These are phyloP conservation scores for Aporrectodea caliginosa DNA, from an alignment of 1,140 invertebrate species.

Conservation along the genomic window DNA sequence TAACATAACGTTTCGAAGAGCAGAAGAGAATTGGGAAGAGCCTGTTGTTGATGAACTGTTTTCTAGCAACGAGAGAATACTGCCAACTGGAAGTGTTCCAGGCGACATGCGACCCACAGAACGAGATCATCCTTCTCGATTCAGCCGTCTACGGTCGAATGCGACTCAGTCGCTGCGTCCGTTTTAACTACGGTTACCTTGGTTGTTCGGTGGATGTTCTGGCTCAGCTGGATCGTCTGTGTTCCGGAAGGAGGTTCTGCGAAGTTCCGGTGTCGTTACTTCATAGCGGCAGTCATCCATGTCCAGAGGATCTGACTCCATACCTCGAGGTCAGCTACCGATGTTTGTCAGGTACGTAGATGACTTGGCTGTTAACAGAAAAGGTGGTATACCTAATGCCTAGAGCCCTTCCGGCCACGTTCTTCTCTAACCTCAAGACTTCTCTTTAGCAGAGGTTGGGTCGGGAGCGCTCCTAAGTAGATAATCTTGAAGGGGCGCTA, in stretches of 20 bases:
- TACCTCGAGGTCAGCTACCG: background rate
- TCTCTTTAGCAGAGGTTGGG: too few species aligned
- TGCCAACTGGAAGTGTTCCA: background rate
- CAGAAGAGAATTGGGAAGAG: too few species aligned
- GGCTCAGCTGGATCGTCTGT: background rate
- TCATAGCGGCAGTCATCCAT: background rate
- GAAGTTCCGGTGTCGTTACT: background rate
- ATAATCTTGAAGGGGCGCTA: too few species aligned
- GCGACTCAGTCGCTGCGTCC: background rate
- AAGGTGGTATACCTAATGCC: too few species aligned
- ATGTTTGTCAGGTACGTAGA: background rate
- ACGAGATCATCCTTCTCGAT: background rate
- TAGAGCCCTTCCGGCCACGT: too few species aligned
- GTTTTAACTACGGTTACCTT: background rate
- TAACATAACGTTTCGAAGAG: too few species aligned
- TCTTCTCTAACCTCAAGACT: too few species aligned
- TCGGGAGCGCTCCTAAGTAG: too few species aligned
- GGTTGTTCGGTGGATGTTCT: background rate
- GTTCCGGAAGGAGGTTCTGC: background rate
- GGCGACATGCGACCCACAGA: background rate
- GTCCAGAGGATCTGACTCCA: background rate
- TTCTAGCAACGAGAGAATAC: background rate
- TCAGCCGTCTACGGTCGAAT: background rate
- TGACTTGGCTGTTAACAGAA: too few species aligned
- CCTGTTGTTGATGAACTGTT: too few species aligned